Evolutionary conservation across 2,888 invertebrate genomes (phyloP).

Genomic region (Chloroclysta siterata): DNA sequence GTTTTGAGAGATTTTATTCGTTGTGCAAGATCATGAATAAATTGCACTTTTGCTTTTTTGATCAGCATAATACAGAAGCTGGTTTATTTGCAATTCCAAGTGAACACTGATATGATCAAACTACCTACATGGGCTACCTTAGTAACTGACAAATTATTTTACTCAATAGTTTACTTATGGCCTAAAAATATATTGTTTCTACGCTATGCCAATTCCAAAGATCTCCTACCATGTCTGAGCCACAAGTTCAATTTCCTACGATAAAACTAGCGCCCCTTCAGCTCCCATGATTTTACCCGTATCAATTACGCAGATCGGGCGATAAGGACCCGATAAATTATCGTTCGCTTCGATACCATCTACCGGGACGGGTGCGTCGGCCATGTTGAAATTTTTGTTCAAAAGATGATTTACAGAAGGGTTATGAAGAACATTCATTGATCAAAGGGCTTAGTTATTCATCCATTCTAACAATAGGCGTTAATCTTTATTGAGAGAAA

Average conservation of each 20-base stretch:
- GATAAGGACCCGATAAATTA: slow-evolving; percentile 76
- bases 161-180: background rate
- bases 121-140: too few relatives aligned
- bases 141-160: background rate
- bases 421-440: slow-evolving; percentile 55
- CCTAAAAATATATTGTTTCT: background rate
- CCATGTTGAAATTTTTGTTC: slow-evolving; percentile 60
- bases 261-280: slow-evolving; percentile 54
- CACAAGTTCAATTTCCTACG: slow-evolving; percentile 49
- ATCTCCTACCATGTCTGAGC: slow-evolving; percentile 31
- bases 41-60: slow-evolving; percentile 34
- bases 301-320: slow-evolving; percentile 78
- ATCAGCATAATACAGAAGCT: slow-evolving; percentile 20
- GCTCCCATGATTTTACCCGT: slow-evolving; percentile 63
- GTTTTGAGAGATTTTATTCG: slow-evolving; percentile 36
- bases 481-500: background rate
- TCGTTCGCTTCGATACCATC: slow-evolving; percentile 65
- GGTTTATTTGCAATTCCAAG: slow-evolving; percentile 5
- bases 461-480: slow-evolving; percentile 4
- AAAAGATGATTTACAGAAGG: slow-evolving; percentile 68
- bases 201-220: slow-evolving; percentile 18
- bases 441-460: slow-evolving; percentile 41
- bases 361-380: slow-evolving; percentile 53
- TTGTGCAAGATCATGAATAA: slow-evolving; percentile 38
- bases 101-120: background rate